Conservation (phyloP, 2,113 vertebrate species). For the Sigmodon hispidus region DNA sequence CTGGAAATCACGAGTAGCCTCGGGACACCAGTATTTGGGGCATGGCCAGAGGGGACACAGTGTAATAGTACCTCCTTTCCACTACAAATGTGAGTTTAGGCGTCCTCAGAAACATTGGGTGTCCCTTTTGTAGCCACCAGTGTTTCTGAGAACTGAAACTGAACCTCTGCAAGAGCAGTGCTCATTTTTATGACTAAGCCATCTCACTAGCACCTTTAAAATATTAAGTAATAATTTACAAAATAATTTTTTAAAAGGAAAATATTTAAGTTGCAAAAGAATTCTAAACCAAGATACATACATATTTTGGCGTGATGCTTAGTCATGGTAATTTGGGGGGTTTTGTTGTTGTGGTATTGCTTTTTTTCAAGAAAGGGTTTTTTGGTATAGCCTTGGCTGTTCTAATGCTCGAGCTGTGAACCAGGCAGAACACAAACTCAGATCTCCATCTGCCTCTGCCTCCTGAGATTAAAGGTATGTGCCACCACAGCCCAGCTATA, state of each 20-base stretch:
- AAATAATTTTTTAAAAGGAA: neutral
- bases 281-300: neutral
- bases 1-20: too few relatives aligned
- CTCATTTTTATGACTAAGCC: neutral
- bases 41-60: too few relatives aligned
- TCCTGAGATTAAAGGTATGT: too few relatives aligned
- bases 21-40: too few relatives aligned
- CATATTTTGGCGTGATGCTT: neutral
- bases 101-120: neutral
- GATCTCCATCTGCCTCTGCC: too few relatives aligned
- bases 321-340: neutral
- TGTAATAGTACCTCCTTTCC: too few relatives aligned
- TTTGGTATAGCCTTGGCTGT: too few relatives aligned
- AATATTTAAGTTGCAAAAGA: neutral
- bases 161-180: neutral
- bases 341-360: neutral
- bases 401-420: too few relatives aligned
- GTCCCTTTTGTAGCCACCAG: neutral
- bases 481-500: too few relatives aligned
- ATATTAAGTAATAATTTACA: neutral
- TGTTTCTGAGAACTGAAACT: neutral
- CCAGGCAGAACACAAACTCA: too few relatives aligned
- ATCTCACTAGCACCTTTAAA: neutral
- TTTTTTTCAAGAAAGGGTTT: too few relatives aligned
- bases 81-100: neutral